Evolutionary conservation across 2,797 vertebrate species (phyloP).

Genomic region (Cirrhinus molitorella): DNA sequence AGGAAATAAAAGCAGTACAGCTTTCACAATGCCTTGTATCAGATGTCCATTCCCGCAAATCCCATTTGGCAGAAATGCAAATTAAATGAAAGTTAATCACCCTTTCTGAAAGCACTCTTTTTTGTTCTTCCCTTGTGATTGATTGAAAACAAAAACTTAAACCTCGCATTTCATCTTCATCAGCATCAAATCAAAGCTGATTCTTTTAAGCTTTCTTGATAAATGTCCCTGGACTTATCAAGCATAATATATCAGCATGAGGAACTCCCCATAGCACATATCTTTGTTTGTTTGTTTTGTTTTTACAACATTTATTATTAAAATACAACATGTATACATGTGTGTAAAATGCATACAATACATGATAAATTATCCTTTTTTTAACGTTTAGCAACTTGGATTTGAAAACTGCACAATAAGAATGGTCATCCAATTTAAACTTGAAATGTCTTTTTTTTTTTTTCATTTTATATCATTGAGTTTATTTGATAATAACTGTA

Average conservation of each 20-base stretch:
- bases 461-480: background rate
- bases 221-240: background rate
- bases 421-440: too few relatives aligned
- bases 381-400: too few relatives aligned
- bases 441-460: too few relatives aligned
- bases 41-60: background rate
- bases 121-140: constrained; percentile 25
- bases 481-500: background rate
- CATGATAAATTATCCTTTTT: too few relatives aligned
- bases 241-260: background rate
- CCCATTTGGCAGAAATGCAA: constrained; percentile 38
- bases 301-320: too few relatives aligned
- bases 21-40: constrained; percentile 27
- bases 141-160: constrained; percentile 16
- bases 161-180: constrained; percentile 11
- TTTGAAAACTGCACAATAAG: too few relatives aligned
- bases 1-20: constrained; percentile 40
- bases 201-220: background rate
- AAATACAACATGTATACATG: too few relatives aligned
- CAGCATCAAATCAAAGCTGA: background rate
- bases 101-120: constrained; percentile 9
- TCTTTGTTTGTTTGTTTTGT: too few relatives aligned
- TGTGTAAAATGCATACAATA: too few relatives aligned
- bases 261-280: too few relatives aligned
- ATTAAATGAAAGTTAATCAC: constrained; percentile 47